Percentiles rank a stretch among this genome's conserved stretches.
These are phyloP conservation scores for Zelostemma sp. DNA, from an alignment of 1,140 invertebrate species.

Conservation along the genomic window DNA sequence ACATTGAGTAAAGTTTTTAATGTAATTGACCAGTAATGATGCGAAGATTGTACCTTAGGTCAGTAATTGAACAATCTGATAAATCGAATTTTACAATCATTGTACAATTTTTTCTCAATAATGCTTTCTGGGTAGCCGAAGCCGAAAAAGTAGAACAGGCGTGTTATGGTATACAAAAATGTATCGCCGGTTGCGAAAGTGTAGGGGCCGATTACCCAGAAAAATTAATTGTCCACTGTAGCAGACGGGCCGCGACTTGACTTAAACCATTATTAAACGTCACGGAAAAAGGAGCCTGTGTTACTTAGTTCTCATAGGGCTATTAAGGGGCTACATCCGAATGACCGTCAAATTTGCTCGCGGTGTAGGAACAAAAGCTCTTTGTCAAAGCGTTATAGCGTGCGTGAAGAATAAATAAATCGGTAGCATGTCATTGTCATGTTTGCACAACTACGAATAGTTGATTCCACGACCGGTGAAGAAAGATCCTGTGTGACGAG, in stretches of 20 bases:
- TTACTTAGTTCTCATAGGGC: not conserved
- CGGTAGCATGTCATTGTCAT: not conserved
- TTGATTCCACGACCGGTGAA: too few species aligned
- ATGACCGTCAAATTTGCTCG: not conserved
- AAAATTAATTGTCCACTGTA: constrained; percentile 14
- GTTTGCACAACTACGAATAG: too few species aligned
- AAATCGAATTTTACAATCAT: too few species aligned
- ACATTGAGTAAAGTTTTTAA: too few species aligned
- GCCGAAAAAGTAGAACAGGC: too few species aligned
- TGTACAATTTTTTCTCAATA: too few species aligned
- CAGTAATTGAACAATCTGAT: too few species aligned
- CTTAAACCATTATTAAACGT: too few species aligned
- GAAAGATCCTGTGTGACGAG: too few species aligned
- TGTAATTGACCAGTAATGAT: too few species aligned
- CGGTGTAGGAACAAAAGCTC: not conserved
- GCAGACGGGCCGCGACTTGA: constrained; percentile 6
- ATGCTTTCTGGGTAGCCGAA: too few species aligned
- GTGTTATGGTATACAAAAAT: not conserved
- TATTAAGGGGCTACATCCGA: not conserved
- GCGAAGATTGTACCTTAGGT: too few species aligned
- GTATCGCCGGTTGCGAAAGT: constrained; percentile 5
- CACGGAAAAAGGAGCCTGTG: not conserved
- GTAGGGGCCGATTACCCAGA: constrained; percentile 21
- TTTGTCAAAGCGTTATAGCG: not conserved
- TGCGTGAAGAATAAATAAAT: not conserved